A percentile compares a stretch with the other conserved stretches of the same genome.
These are phyloP conservation scores for Greenwoodochromis staneri DNA, from an alignment of 2,113 vertebrate genomes.

Conservation along the genomic window DNA sequence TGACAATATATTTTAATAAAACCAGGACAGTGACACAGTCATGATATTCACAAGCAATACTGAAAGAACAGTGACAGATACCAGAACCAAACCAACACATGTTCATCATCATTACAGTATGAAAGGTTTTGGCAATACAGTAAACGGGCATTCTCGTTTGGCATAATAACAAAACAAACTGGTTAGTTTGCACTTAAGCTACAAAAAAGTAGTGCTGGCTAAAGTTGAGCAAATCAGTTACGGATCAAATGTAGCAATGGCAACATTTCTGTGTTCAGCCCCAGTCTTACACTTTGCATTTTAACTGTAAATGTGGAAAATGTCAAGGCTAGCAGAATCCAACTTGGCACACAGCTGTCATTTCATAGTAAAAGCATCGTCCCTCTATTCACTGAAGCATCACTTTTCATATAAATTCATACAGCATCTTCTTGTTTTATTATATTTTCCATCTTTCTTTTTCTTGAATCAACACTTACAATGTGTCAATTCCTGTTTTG, in stretches of 20 bases:
- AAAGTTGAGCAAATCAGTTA: neutral
- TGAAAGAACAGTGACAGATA: slow-evolving; percentile 39
- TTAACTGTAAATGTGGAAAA: neutral
- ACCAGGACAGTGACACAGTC: slow-evolving; percentile 42
- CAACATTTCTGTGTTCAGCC: slow-evolving; percentile 1
- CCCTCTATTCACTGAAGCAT: neutral
- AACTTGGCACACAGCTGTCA: slow-evolving; percentile 36
- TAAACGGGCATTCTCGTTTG: slow-evolving; percentile 40
- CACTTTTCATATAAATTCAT: neutral
- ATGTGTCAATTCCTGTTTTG: slow-evolving; percentile 7
- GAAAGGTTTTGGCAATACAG: slow-evolving; percentile 53
- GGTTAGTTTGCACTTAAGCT: slow-evolving; percentile 44
- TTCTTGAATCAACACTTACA: neutral
- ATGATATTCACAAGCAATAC: slow-evolving; percentile 35
- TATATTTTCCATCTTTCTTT: neutral
- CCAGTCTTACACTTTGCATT: neutral
- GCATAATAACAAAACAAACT: slow-evolving; percentile 26
- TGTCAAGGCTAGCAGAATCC: neutral
- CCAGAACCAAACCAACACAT: slow-evolving; percentile 8
- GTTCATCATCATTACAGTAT: slow-evolving; percentile 31
- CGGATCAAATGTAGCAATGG: slow-evolving; percentile 19
- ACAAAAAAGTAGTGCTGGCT: slow-evolving; percentile 2
- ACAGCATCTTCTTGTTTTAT: neutral
- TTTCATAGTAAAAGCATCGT: neutral
- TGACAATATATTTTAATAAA: slow-evolving; percentile 59